Base-by-base conservation (phyloP, 2,888 invertebrate species). In the Norana najaformis region DNA sequence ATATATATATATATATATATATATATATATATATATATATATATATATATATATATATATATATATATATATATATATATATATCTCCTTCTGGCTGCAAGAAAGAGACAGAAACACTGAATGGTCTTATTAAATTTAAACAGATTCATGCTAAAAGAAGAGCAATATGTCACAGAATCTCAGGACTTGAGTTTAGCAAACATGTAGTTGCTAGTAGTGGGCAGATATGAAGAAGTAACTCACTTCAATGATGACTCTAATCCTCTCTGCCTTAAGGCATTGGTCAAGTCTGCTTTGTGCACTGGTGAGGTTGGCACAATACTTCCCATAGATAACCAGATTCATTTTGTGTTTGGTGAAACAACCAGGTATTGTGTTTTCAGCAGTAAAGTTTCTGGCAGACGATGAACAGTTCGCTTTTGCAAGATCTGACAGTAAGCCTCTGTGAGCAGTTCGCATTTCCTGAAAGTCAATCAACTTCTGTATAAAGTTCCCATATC, bases 381-480 rank as follows among this genome's bases (percentile, higher is more conserved):
- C 85, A 37, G 85, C 36, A 14, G 85, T 35, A 35, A 37, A 36
- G 3, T 18, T 8, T 36, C 36, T 35, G 34, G 36, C 1, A 16
- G 85, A 23, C 85, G 85, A 36, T 0, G 85, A 36, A n/a, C 36
- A 36, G 35, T 85, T 85, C 0, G 37, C 85, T 16, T 23, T 18
- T 0, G 85, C 85, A 35, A 85, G 85, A 35, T 85, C 85, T 0
- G 85, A 85, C 85, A 85, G 36, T 23, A 85, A 36, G 37, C 16
- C 37, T 35, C 85, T 1, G 36, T 85, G 85, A 85, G 23, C 37
- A 85, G 6, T 36, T 36, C 85, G 85, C 35, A 85, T 0, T 36
- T 85, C 85, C 85, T 85, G 85, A 85, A 35, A 37, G 69, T n/a
- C 30, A 69, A n/a, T 69, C 30, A 69, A 69, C 69, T 69, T 69